A percentile compares a stretch with the other conserved stretches of the same genome.
Conservation (phyloP, 2,797 vertebrate species). For the Adelosebastes latens region DNA sequence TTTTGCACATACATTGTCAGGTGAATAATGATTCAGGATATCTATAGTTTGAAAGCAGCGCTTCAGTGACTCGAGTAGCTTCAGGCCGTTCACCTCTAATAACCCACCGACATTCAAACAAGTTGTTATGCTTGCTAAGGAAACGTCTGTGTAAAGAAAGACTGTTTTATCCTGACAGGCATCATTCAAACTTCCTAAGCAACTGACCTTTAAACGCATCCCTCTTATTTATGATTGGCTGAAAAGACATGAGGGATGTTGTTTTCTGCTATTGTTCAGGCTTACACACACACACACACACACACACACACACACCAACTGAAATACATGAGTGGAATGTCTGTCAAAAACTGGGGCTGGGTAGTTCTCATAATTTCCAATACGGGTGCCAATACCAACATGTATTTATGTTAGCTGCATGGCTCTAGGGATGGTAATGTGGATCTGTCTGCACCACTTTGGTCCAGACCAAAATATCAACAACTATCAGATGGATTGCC, state of each 20-base stretch:
- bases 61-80: constrained; percentile 13
- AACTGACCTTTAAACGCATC: not conserved
- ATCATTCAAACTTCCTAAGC: not conserved
- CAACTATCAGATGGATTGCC: not conserved
- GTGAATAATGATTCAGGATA: not conserved
- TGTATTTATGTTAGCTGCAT: not conserved
- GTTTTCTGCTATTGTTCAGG: constrained; percentile 5
- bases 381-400: not conserved
- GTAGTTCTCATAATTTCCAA: not conserved
- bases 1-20: not conserved
- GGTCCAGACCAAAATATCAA: not conserved
- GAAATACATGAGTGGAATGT: not conserved
- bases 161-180: constrained; percentile 8
- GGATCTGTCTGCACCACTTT: not conserved
- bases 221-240: not conserved
- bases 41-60: not conserved
- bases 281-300: not conserved
- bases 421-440: not conserved
- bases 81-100: constrained; percentile 27
- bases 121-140: constrained; percentile 1
- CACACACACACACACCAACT: not conserved
- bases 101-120: constrained; percentile 12
- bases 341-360: not conserved
- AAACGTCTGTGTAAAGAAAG: not conserved
- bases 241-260: not conserved